Evolutionary conservation across 1,140 invertebrate genomes (phyloP), one percentile per base, ranked within the genome.

Genomic region (Bombus breviceps): DNA sequence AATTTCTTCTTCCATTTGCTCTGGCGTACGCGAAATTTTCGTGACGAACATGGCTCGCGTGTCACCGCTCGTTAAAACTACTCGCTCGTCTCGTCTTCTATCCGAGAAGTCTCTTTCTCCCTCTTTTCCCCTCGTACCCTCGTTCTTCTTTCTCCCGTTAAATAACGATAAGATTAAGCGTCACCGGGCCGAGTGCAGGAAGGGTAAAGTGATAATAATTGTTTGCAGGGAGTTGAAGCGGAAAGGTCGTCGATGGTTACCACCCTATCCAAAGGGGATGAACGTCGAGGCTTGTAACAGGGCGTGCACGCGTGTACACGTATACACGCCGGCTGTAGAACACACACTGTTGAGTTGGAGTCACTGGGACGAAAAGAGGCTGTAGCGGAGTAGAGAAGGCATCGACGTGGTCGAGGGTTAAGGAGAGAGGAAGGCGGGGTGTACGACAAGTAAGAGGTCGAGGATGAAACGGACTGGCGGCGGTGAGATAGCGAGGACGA

Each of bases 151-250:
- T 47, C 41, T 25, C 28, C 76, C 34, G 68, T 76, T 88, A 86
- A 93, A 91, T 91, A 91, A 87, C 86, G 76, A 78, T 73, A 92
- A 89, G 91, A 92, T 93, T 92, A 92, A 92, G 91, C 90, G 92
- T 92, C 92, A 91, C 85, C 75, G 86, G 43, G 82, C 79, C 43
- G 88, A 90, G 89, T 72, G 81, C 83, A 89, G 86, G 72, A 90
- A 92, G 90, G 91, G 91, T 90, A 91, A 92, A 93, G 91, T 91
- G 91, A 92, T 92, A 91, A 93, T 93, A 93, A 92, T 91, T 91
- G 91, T 89, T 88, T 91, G 81, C 28, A 84, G 91, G 85, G 88
- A 87, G 89, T 88, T 73, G 83, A 84, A 78, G 75, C 41, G 73
- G 83, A 86, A 87, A 89, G 81, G 83, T 86, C 80, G 88, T 64